Percentiles rank a stretch among this genome's conserved stretches.
Conservation (phyloP, 1,140 invertebrate genomes). For the Mesaphorura yosii region DNA sequence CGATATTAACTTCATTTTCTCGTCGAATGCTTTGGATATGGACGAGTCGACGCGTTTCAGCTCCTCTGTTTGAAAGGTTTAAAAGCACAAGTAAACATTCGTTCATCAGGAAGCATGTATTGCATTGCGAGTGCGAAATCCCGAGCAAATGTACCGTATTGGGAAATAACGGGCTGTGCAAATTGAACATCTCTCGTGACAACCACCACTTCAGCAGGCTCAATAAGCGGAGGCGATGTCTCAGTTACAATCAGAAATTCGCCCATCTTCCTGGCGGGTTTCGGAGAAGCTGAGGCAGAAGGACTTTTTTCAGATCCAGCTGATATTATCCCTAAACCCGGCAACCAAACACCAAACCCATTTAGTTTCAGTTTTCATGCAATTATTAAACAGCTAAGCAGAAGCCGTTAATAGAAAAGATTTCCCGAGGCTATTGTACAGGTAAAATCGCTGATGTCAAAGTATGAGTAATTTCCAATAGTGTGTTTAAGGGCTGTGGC, state of each 20-base stretch:
- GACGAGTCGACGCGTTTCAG: constrained; percentile 57
- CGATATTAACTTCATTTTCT: constrained; percentile 61
- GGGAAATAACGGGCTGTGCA: constrained; percentile 65
- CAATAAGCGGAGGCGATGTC: constrained; percentile 56
- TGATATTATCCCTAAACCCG: background rate
- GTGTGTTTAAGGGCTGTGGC: too few species aligned
- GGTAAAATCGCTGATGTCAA: too few species aligned
- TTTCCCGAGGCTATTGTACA: too few species aligned
- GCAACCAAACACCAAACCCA: background rate
- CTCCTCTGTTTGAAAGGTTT: constrained; percentile 46
- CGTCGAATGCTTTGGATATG: constrained; percentile 55
- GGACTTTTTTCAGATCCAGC: background rate
- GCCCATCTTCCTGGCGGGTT: constrained; percentile 31
- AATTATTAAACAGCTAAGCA: too few species aligned
- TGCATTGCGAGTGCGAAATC: background rate
- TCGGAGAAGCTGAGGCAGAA: constrained; percentile 14
- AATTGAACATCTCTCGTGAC: constrained; percentile 58
- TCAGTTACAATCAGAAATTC: constrained; percentile 41
- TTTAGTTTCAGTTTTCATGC: too few species aligned
- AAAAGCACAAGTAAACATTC: constrained; percentile 2
- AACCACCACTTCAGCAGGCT: constrained; percentile 65
- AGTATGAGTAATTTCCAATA: too few species aligned
- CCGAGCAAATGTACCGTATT: constrained; percentile 64
- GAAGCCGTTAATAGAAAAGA: too few species aligned
- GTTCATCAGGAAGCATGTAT: background rate